Evolutionary conservation across 1,140 invertebrate genomes (phyloP), one percentile per base, ranked within the genome.

Genomic region (Danaus melanippus): DNA sequence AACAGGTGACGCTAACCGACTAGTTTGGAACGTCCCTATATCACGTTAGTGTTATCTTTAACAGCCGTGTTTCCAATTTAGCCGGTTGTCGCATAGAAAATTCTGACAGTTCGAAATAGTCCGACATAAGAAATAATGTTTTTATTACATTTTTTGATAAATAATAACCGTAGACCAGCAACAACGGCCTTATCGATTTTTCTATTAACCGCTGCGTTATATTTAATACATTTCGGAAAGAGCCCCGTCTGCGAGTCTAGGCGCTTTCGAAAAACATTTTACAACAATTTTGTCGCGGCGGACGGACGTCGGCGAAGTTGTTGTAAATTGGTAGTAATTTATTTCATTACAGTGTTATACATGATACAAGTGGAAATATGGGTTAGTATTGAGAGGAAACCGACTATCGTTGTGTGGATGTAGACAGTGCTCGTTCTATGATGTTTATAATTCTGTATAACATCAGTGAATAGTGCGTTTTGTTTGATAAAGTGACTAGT

Each of bases 81-180:
- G 76, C 53, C 72, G 77, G 58, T 74, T 55, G 69, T 60, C 59
- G 67, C 71, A 68, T 76, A 86, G 79, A 82, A 83, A 84, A 86
- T 81, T 86, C 78, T 86, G 84, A 86, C 84, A 86, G 84, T 66
- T 80, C 72, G 61, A 55, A 69, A 71, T 32, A 32, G 21, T 32
- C 78, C 74, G 73, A 82, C 81, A 83, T 74, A 74, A 82, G 76
- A 84, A 85, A 86, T 86, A 78, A 86, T 86, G 84, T 84, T 86
- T 84, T 86, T 84, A 86, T 86, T 86, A 84, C 78, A 86, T 86
- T 84, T 86, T 86, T 86, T 84, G 83, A 86, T 86, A 84, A 86
- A 86, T 84, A 84, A 83, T 82, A 76, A 82, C 84, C 79, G 69
- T 78, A 83, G 78, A 76, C 73, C 75, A 67, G 70, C 70, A 67